Percentiles rank a stretch among this genome's conserved stretches.
phyloP scores from a whole-genome alignment of 2,888 invertebrate species.

The Andricus quercusramuli region DNA sequence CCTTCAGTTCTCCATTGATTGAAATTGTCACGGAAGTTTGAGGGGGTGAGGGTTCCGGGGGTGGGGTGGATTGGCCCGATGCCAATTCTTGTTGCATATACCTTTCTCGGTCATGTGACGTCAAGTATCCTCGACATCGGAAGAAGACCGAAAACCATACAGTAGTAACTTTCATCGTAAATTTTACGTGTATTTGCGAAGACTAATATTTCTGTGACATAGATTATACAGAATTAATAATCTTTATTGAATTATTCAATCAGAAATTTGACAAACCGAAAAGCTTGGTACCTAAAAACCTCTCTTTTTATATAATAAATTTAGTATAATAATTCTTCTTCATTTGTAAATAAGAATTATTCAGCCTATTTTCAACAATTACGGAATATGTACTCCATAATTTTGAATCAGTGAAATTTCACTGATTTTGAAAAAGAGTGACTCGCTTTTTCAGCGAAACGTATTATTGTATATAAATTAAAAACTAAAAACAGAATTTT shows the following conservation, averaged over 20 bases:
- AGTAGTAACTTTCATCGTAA: not conserved
- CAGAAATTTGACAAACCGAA: not conserved
- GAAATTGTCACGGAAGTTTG: constrained; percentile 10
- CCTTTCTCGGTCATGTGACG: constrained; percentile 22
- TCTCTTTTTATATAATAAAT: no score
- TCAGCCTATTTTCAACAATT: no score
- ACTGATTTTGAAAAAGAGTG: no score
- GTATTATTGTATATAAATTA: no score
- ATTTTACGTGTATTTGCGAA: not conserved
- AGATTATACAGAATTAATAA: not conserved
- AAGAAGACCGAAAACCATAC: not conserved
- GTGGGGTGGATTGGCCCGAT: constrained; percentile 2
- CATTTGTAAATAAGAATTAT: no score
- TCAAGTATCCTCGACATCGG: not conserved
- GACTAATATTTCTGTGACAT: not conserved
- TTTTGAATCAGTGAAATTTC: no score
- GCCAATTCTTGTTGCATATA: constrained; percentile 15
- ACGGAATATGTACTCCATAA: no score
- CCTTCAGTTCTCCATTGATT: constrained; percentile 1
- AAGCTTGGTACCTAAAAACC: not conserved
- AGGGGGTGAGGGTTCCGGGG: not conserved
- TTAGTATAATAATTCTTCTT: no score
- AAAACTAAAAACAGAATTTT: no score
- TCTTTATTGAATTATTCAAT: not conserved
- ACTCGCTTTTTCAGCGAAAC: no score